Conservation (phyloP, 2,113 vertebrate species). For the Chauna torquata region DNA sequence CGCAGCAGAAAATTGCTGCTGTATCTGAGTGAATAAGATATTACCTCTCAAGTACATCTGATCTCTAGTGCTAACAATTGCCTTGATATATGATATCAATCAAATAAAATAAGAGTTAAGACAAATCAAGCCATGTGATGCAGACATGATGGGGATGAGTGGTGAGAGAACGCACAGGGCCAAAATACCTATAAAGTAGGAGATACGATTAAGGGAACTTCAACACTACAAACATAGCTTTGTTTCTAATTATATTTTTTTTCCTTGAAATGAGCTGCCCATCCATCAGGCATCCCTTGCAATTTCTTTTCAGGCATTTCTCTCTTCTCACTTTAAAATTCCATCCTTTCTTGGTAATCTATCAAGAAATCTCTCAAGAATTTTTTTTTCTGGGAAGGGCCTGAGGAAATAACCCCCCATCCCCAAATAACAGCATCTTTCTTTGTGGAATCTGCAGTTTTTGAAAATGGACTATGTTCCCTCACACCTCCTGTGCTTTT, state of each 20-base stretch:
- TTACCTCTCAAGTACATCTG: background rate
- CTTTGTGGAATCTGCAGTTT: background rate
- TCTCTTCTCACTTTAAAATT: background rate
- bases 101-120: background rate
- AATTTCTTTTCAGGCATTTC: background rate
- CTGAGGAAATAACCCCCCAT: background rate
- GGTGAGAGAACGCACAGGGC: background rate
- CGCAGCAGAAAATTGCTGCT: rapidly evolving
- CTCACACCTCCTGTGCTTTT: conserved; percentile 36
- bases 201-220: background rate
- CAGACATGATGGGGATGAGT: background rate
- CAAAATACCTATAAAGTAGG: background rate
- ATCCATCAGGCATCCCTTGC: background rate
- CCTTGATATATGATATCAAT: background rate
- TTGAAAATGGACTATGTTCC: background rate
- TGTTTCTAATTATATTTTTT: background rate
- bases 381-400: background rate
- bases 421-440: background rate
- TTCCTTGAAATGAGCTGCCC: background rate
- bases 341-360: background rate
- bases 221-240: background rate
- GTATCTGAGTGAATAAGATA: background rate
- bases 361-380: too few species aligned
- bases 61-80: background rate
- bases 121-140: background rate